Conservation (phyloP, 2,113 vertebrate genomes). For the Callocephalon fimbriatum region DNA sequence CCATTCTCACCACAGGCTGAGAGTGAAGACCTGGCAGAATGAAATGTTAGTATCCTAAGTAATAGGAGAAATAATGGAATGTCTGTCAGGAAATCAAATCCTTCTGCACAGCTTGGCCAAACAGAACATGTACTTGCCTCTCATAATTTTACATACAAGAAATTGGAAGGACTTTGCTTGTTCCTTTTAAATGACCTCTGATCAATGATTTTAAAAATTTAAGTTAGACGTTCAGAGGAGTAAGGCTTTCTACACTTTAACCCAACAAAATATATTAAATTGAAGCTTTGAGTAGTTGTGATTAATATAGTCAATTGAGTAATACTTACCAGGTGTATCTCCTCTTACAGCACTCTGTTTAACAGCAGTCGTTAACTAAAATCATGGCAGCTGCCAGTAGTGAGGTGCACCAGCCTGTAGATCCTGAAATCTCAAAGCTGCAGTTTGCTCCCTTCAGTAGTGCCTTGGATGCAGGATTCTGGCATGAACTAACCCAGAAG, state of each 20-base stretch:
- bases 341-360: not conserved
- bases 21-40: not conserved
- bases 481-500: constrained; percentile 95
- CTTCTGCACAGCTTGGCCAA: not conserved
- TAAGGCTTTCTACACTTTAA: not conserved
- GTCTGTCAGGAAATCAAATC: not conserved
- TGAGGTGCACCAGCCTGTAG: not conserved
- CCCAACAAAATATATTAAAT: not conserved
- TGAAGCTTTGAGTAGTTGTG: not conserved
- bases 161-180: not conserved
- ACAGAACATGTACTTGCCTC: not conserved
- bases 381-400: constrained; percentile 74
- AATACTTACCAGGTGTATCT: not conserved
- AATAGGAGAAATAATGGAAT: not conserved
- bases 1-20: not conserved
- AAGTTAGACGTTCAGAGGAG: not conserved
- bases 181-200: not conserved
- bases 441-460: constrained; percentile 96
- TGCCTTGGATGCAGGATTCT: constrained; percentile 95
- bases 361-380: not conserved
- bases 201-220: not conserved
- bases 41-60: not conserved
- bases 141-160: not conserved
- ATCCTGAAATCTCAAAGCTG: constrained; percentile 73
- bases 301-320: too few relatives aligned